phyloP scores from a whole-genome alignment of 1,140 invertebrate species.

The Zaprionus inermis region DNA sequence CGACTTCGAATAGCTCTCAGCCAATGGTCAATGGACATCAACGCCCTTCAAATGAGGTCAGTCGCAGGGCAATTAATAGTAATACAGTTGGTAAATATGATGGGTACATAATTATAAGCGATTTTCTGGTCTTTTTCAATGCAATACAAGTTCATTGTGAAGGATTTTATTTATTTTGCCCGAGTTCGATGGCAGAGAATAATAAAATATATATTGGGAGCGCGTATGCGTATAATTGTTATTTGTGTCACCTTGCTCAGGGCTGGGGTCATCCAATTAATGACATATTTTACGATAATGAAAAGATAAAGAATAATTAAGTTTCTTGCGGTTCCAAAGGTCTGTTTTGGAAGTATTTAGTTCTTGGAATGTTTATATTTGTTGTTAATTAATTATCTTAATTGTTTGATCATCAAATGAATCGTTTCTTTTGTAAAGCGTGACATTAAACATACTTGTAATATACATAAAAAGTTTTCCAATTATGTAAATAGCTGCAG shows the following conservation, averaged over 20 bases:
- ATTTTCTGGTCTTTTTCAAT: constrained; percentile 45
- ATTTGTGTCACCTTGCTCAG: constrained; percentile 13
- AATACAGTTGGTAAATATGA: constrained; percentile 23
- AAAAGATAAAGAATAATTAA: constrained; percentile 27
- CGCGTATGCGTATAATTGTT: constrained; percentile 31
- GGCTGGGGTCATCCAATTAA: constrained; percentile 16
- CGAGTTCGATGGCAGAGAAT: constrained; percentile 4
- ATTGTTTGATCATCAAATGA: no score
- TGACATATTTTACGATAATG: constrained; percentile 32
- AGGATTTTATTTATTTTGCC: constrained; percentile 47
- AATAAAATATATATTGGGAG: background rate
- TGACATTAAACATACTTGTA: no score
- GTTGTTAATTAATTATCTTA: background rate
- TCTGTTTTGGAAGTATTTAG: background rate
- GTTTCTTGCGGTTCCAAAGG: background rate
- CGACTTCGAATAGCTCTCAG: constrained; percentile 54
- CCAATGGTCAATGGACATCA: constrained; percentile 70
- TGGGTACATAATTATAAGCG: constrained; percentile 50
- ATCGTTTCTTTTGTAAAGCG: no score
- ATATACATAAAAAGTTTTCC: no score
- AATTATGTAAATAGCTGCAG: background rate
- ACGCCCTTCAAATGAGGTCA: constrained; percentile 74
- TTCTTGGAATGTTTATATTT: background rate
- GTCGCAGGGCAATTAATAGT: constrained; percentile 48
- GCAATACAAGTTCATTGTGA: constrained; percentile 70